Conservation (phyloP, 2,888 invertebrate genomes). For the Acleris literana region DNA sequence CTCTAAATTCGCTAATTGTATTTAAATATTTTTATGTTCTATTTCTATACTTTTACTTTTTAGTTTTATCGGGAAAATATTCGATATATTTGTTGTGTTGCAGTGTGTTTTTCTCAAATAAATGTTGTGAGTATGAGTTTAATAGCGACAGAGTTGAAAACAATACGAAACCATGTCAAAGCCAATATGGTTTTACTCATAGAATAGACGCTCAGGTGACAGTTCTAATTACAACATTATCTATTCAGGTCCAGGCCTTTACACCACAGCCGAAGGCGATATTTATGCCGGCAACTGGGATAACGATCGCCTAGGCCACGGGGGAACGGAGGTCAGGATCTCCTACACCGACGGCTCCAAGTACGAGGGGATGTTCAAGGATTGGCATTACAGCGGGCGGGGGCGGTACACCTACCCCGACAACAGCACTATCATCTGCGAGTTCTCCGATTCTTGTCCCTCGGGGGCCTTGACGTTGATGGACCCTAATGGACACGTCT, state of each 20-base stretch:
- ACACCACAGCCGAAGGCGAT: slow-evolving; percentile 84
- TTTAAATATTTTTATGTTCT: no score
- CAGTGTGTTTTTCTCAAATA: no score
- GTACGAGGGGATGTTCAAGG: slow-evolving; percentile 76
- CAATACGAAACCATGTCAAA: not conserved
- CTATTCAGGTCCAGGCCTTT: slow-evolving; percentile 75
- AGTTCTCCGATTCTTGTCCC: slow-evolving; percentile 81
- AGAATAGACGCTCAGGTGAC: not conserved
- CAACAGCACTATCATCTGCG: slow-evolving; percentile 68
- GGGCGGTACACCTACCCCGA: slow-evolving; percentile 82
- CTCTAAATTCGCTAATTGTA: no score
- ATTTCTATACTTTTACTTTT: no score
- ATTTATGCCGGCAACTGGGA: slow-evolving; percentile 83
- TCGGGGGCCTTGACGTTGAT: slow-evolving; percentile 55
- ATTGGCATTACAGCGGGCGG: slow-evolving; percentile 73
- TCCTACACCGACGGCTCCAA: slow-evolving; percentile 72
- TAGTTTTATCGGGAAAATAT: no score
- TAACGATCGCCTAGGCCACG: slow-evolving; percentile 72
- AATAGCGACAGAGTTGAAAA: no score
- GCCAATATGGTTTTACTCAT: not conserved
- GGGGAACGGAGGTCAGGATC: slow-evolving; percentile 57
- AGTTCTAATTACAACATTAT: not conserved
- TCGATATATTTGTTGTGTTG: no score
- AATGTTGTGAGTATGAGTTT: no score
- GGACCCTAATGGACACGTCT: slow-evolving; percentile 80